Evolutionary conservation across 1,140 invertebrate species (phyloP).

Genomic region (Cherax destructor): DNA sequence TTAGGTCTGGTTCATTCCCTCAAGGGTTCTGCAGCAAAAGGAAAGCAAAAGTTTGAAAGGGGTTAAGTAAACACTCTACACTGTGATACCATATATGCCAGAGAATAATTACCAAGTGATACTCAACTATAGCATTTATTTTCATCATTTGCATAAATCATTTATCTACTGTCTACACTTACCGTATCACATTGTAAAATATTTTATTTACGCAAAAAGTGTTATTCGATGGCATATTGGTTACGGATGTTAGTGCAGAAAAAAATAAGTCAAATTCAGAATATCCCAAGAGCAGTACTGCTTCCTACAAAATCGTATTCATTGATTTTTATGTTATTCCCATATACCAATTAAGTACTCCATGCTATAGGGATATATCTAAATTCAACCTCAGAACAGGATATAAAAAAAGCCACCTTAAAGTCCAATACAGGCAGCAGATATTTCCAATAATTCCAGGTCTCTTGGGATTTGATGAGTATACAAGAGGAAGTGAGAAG

Average conservation of each 20-base stretch:
- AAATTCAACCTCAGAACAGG: background rate
- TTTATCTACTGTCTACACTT: background rate
- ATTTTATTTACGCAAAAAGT: background rate
- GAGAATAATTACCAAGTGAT: background rate
- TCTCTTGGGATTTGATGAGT: conserved; percentile 40
- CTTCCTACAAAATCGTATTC: background rate
- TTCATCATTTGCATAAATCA: background rate
- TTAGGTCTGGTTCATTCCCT: conserved; percentile 8
- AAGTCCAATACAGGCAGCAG: conserved; percentile 12
- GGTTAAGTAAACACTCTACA: background rate
- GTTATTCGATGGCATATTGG: background rate
- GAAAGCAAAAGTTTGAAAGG: conserved; percentile 7
- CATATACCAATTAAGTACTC: background rate
- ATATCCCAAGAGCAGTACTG: background rate
- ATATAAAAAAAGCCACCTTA: background rate
- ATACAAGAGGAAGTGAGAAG: conserved; percentile 39
- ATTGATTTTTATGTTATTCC: background rate
- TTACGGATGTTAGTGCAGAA: background rate
- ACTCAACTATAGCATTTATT: background rate
- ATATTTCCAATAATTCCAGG: conserved; percentile 28
- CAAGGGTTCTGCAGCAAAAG: background rate
- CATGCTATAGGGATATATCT: background rate
- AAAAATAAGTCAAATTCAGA: background rate
- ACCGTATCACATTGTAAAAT: background rate
- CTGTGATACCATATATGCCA: background rate